Conservation (phyloP, 2,888 invertebrate genomes). For the Ecdyonurus torrentis region DNA sequence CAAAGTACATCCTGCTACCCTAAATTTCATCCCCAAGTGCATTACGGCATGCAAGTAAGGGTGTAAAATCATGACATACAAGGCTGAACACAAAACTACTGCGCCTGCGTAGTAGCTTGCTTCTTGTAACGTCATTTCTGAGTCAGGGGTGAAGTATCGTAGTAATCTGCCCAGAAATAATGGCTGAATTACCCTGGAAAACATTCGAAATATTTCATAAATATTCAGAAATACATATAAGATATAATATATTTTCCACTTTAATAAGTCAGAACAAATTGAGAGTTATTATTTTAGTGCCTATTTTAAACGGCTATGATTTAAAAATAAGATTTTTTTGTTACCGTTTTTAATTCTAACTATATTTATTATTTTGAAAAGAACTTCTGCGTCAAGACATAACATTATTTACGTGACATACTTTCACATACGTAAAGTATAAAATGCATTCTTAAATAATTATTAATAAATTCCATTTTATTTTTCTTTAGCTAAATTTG, state of each 20-base stretch:
- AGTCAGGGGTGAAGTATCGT: conserved; percentile 41
- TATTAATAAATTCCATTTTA: too few species aligned
- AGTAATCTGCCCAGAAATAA: conserved; percentile 45
- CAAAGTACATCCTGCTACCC: conserved; percentile 64
- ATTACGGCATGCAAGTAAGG: conserved; percentile 73
- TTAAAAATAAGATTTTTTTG: neutral
- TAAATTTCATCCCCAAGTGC: conserved; percentile 67
- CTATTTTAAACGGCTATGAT: neutral
- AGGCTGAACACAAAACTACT: conserved; percentile 53
- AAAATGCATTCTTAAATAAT: too few species aligned
- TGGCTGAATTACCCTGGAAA: conserved; percentile 43
- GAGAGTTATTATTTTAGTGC: too few species aligned
- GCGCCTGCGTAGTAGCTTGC: conserved; percentile 62
- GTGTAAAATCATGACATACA: conserved; percentile 67
- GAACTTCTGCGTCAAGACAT: neutral
- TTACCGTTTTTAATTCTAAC: conserved; percentile 9
- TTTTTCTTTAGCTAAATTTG: too few species aligned
- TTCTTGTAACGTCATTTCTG: conserved; percentile 30
- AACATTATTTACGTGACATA: too few species aligned
- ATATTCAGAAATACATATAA: neutral
- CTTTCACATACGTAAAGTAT: too few species aligned
- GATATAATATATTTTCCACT: too few species aligned
- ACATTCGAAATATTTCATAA: conserved; percentile 2
- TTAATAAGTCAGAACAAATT: too few species aligned
- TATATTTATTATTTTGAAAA: neutral